Evolutionary conservation across 1,140 invertebrate genomes (phyloP), one percentile per base, ranked within the genome.

Genomic region (Leptinotarsa texana): DNA sequence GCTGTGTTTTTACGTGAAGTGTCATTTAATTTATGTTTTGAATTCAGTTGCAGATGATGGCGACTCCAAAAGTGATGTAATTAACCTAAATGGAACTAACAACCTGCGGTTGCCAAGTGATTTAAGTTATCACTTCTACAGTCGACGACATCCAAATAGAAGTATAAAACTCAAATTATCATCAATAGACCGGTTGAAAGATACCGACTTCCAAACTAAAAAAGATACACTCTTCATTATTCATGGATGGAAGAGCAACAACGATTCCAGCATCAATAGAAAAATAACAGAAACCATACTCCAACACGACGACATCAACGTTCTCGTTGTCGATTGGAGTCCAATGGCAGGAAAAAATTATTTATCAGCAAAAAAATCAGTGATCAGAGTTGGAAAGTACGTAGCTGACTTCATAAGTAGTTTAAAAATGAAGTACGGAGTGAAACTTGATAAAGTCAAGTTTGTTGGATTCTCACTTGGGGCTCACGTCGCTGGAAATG

Each of bases 381-480:
- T 91, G 0, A 82, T 86, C n/a, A 73, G 79, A 1, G 87, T 91
- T 24, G 91, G 89, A 0, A 74, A 84, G 42, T 80, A 82, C 2
- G 61, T 90, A 8, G 89, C 87, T 13, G 79, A 86, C 57, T 89
- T 91, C 67, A 77, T 91, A 15, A 82, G 86, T 42, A 87, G 86
- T 79, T 78, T 91, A 18, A 80, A 87, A 21, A 69, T 74, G 5
- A 65, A 73, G 24, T 75, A 78, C 61, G 85, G 85, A 4, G 82
- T 90, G 2, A 85, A 86, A 5, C 86, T 88, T 63, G 83, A 87
- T 65, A 86, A 89, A 66, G 83, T 90, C 1, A 89, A 89, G 75
- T 78, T 92, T 0, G 87, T 92, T 68, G 92, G 92, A 4, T 91
- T 92, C 77, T 92, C 91, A 75, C 86, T 93, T 18, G 92, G 92